Evolutionary conservation across 2,113 vertebrate species (phyloP).

Genomic region (Pelusios castaneus): DNA sequence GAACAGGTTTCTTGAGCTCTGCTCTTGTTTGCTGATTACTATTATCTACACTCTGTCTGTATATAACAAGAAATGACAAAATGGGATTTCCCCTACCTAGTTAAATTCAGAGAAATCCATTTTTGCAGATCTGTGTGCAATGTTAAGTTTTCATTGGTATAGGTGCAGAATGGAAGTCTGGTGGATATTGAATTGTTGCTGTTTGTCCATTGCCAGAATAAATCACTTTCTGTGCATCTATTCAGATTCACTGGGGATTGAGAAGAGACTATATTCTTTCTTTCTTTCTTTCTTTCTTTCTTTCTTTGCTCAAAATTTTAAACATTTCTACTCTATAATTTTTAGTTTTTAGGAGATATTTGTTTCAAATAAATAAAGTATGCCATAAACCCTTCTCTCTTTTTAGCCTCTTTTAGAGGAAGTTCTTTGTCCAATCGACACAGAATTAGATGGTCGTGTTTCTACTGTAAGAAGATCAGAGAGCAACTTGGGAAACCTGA

Average conservation of each 20-base stretch:
- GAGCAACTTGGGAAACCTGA: constrained; percentile 50
- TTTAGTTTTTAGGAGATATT: not conserved
- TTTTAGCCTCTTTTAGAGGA: constrained; percentile 43
- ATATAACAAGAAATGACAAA: not conserved
- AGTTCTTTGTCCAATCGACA: constrained; percentile 47
- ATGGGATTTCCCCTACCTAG: not conserved
- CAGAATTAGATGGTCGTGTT: constrained; percentile 36
- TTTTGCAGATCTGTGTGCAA: not conserved
- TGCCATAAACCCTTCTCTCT: not conserved
- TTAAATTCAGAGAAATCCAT: not conserved
- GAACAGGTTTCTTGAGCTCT: not conserved
- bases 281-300: too few relatives aligned
- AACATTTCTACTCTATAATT: not conserved
- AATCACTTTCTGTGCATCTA: not conserved
- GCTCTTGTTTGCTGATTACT: not conserved
- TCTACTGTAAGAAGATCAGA: constrained; percentile 35
- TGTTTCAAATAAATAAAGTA: not conserved
- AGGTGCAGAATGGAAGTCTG: not conserved
- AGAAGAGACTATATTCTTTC: not conserved
- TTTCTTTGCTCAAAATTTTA: not conserved
- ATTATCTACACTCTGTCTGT: not conserved
- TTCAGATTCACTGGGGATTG: not conserved
- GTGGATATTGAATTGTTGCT: not conserved
- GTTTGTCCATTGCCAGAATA: not conserved
- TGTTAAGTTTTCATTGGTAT: not conserved